phyloP scores from a whole-genome alignment of 1,140 invertebrate genomes.

The Drosophila dunni region DNA sequence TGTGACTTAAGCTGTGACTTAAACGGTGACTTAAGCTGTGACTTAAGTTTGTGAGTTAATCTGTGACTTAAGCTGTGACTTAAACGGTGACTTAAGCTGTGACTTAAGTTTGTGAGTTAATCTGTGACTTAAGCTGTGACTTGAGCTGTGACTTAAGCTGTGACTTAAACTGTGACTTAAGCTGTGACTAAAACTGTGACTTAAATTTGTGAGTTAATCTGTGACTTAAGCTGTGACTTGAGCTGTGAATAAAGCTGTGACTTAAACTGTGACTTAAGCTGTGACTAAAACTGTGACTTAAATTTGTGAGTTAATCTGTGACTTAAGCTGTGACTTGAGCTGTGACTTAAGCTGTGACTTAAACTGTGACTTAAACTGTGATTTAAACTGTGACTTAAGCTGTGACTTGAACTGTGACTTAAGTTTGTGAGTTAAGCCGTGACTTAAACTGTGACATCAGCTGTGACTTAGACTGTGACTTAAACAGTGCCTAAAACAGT shows the following conservation, averaged over 20 bases:
- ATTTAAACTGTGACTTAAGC: constrained; percentile 31
- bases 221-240: constrained; percentile 34
- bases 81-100: constrained; percentile 26
- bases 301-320: too few species aligned
- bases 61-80: constrained; percentile 34
- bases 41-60: too few species aligned
- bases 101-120: too few species aligned
- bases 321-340: constrained; percentile 35
- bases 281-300: constrained; percentile 28
- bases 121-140: constrained; percentile 31
- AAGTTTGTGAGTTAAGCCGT: too few species aligned
- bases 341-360: too few species aligned
- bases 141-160: too few species aligned
- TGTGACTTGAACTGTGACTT: constrained; percentile 31
- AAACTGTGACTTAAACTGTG: constrained; percentile 31
- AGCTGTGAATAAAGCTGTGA: too few species aligned
- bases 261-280: constrained; percentile 33
- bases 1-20: constrained; percentile 34
- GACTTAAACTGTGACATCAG: constrained; percentile 30
- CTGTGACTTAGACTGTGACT: constrained; percentile 31
- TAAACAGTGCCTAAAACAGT: too few species aligned
- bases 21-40: constrained; percentile 27
- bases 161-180: constrained; percentile 32
- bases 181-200: constrained; percentile 29
- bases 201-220: too few species aligned